Base-by-base conservation (phyloP, 2,113 vertebrate genomes). In the Antechinus flavipes region DNA sequence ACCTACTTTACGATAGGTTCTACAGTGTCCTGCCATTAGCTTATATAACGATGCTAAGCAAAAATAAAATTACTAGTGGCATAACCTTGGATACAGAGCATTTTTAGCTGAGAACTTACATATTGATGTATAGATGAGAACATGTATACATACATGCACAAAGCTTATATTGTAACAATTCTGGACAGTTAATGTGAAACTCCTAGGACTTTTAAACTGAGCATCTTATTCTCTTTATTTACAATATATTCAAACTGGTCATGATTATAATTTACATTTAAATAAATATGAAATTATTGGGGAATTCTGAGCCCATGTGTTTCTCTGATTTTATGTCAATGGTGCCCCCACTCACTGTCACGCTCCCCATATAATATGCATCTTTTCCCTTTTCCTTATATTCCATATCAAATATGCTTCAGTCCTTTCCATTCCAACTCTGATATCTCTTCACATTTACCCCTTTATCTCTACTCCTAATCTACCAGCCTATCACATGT, bases 11-110 rank as follows among this genome's bases (percentile, higher is more conserved):
- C 91, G 35, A 91, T 0, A 14, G 76, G 9, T 6, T 7, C 11
- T 16, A 23, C 2, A 26, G 27, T 0, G 0, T 2, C 1, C 19
- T 68, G 50, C 0, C 52, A n/a, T 16, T 56, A 90, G 0, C 10
- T 27, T 90, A 0, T 11, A 94, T 2, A 0, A 25, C 42, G 54
- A 54, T 6, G 30, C 50, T 54, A 95, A 27, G 5, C 47, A 47
- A 61, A 35, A 90, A 91, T 9, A 49, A 97, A 94, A 52, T 52
- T 24, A 50, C 35, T 92, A 68, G n/a, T 89, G 55, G 2, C 6
- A 54, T 49, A 27, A 1, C 35, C 26, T 42, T 89, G 90, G 49
- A 35, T 42, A 76, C 47, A 1, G 76, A 25, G 10, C 27, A 61
- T 89, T 22, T 95, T 50, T 92, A 25, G 22, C 49, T 92, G 54